Evolutionary conservation across 2,888 invertebrate genomes (phyloP), one percentile per base, ranked within the genome.

Genomic region (Anagyrus pseudococci): DNA sequence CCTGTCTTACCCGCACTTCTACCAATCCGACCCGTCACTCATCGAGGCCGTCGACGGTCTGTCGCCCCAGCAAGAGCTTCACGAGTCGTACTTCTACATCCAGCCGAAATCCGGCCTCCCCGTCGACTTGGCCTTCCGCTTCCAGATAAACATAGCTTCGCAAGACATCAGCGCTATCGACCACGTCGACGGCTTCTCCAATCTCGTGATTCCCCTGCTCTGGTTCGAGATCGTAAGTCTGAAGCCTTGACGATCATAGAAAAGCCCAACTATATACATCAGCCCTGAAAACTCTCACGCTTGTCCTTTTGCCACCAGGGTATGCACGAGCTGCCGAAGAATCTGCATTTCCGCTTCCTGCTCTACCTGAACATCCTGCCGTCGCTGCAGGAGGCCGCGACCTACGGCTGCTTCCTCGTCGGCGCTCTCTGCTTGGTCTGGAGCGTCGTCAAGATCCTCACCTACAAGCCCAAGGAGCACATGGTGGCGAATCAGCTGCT

Each of bases 171-270:
- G 84, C 1, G 77, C 81, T 4, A 90, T 93, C 72, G 85, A 86
- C 1, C 86, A 89, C 71, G 86, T 88, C 0, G 86, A 85, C 1
- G 84, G 82, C 58, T 93, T 94, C 75, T 84, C 88, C 55, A 83
- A 92, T 70, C 83, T 91, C 77, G 87, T 91, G 13, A 81, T 94
- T 3, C 95, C 95, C 0, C 83, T 94, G 75, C 82, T 94, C 3
- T 95, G 94, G 94, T 93, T 93, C 69, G 94, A 94, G 85, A 92
- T 93, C 77, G 94, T 94, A 86, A 91, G 92, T 89, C 20, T 0
- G 46, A 20, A 43, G 23, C 6, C 52, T 1, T 8, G 17, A 15
- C 0, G 8, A 33, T 23, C n/a, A n/a, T n/a, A n/a, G n/a, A n/a
- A n/a, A n/a, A n/a, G n/a, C n/a, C n/a, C n/a, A n/a, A n/a, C n/a